Evolutionary conservation across 92 coral and sea anemone genomes (phyloP), one percentile per base, ranked within the genome.

Genomic region (Desmophyllum pertusum): DNA sequence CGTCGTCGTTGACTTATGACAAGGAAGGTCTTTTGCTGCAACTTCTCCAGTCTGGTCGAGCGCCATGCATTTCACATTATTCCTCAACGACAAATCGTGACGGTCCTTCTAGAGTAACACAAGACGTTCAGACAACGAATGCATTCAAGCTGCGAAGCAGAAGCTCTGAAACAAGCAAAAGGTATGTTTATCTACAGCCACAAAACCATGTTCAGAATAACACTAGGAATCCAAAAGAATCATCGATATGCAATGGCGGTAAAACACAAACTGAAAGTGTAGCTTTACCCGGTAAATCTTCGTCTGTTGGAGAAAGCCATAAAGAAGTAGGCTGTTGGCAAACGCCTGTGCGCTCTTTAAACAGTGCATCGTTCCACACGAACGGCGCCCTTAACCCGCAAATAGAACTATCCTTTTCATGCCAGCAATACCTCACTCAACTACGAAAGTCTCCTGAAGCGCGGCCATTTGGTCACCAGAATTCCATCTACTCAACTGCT

Each of bases 401-500:
- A 7, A 30, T 77, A 11, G 81, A 77, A 40, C 31, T 77, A 30
- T 77, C 81, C 27, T 37, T 17, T 25, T 15, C 52, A 37, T 77
- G 81, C 41, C 81, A 57, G 53, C 70, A 10, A 25, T 77, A 77
- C 37, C 70, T 77, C 33, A n/a, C 38, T 59, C 81, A 61, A 40
- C 70, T 77, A 25, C 59, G 70, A 41, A 57, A 41, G 14, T 77
- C 51, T 11, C 25, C 65, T 5, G 57, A 46, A 45, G 36, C 37
- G 25, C 70, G 5, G 15, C 13, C 13, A n/a, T 9, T 38, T 14
- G 0, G 52, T 52, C 66, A 51, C 3, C 29, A 51, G 1, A 52
- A 52, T 35, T 35, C 46, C 11, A 19, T 18, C 27, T 1, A 67
- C 45, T 19, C 42, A 37, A 33, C 23, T 36, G n/a, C 73, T 67